Evolutionary conservation across 2,113 vertebrate genomes (phyloP).

Genomic region (Lasiurus cinereus): DNA sequence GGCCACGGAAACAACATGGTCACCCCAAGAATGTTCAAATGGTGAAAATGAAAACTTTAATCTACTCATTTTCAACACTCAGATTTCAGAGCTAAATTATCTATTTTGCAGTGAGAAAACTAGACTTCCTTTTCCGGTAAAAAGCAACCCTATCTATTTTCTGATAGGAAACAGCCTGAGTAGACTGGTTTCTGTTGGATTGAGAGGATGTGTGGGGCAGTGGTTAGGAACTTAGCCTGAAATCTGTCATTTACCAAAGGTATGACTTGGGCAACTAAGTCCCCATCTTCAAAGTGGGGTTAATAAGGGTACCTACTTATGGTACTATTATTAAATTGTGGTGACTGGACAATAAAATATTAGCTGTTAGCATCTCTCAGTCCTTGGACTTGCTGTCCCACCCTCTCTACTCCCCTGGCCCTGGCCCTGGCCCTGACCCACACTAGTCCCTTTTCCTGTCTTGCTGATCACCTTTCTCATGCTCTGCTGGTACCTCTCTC

Average conservation of each 20-base stretch:
- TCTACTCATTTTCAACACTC: not conserved
- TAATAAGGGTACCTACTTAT: not conserved
- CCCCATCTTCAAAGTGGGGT: not conserved
- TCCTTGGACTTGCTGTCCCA: not conserved
- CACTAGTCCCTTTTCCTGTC: not conserved
- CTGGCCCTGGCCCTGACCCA: accelerated
- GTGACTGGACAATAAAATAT: not conserved
- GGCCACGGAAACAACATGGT: not conserved
- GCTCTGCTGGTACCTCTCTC: not conserved
- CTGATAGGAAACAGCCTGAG: not conserved
- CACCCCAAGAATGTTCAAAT: not conserved
- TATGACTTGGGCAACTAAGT: not conserved
- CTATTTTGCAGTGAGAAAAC: not conserved
- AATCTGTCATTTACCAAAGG: not conserved
- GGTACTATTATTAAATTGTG: not conserved
- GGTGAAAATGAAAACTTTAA: not conserved
- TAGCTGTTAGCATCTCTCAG: not conserved
- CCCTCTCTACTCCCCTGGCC: too few species aligned
- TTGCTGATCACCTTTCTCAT: not conserved
- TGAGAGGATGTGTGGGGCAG: not conserved
- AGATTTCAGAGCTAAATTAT: not conserved
- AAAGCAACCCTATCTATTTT: not conserved
- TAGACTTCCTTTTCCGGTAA: not conserved
- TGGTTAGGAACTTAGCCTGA: not conserved
- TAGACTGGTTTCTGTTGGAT: not conserved